Percentiles rank a stretch among this genome's conserved stretches.
Evolutionary conservation across 2,888 invertebrate species (phyloP).

Genomic region (Eledona agricola): DNA sequence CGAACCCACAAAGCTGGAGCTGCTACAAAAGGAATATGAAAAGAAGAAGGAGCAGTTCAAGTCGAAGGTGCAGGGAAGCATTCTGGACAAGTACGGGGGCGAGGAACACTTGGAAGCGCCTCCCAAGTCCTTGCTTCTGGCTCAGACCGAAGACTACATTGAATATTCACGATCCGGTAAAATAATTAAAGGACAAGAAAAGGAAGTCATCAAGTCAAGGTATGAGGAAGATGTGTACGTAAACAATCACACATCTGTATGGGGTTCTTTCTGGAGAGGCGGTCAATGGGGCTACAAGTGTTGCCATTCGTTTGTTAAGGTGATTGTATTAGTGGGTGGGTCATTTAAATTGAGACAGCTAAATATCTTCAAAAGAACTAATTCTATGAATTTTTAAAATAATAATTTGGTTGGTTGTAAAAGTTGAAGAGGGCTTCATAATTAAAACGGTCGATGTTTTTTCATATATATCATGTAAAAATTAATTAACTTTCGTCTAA

Average conservation of each 20-base stretch:
- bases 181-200: conserved; percentile 86
- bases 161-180: conserved; percentile 96
- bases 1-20: conserved; percentile 96
- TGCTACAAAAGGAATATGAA: conserved; percentile 88
- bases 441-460: no score
- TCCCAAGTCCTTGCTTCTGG: conserved; percentile 86
- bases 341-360: no score
- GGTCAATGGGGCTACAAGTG: conserved; percentile 97
- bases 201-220: conserved; percentile 81
- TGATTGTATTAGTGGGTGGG: conserved; percentile 47
- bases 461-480: no score
- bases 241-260: conserved; percentile 94
- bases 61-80: conserved; percentile 81
- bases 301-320: conserved; percentile 89
- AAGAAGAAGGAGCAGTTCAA: conserved; percentile 91
- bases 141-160: conserved; percentile 95
- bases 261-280: conserved; percentile 95
- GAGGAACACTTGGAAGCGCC: conserved; percentile 90
- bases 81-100: conserved; percentile 94
- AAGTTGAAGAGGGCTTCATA: no score
- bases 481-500: no score
- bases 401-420: no score
- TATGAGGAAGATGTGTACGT: conserved; percentile 94
- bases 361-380: no score
- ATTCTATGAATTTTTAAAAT: no score